Evolutionary conservation across 2,113 vertebrate genomes (phyloP).

Genomic region (Pantherophis guttatus): DNA sequence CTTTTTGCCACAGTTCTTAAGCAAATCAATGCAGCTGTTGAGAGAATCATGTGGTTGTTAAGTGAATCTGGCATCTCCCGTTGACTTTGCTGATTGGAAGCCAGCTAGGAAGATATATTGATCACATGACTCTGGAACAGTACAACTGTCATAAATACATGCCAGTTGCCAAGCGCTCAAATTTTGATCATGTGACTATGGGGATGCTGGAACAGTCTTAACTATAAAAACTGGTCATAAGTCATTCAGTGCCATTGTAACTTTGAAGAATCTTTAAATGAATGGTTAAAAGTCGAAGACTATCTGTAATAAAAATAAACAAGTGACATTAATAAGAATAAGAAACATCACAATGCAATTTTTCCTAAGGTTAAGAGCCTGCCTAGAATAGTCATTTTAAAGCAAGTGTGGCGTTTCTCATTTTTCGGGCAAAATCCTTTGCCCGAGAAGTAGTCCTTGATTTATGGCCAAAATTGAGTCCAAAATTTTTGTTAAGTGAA

Average conservation of each 20-base stretch:
- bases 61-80: not conserved
- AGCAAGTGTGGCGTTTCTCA: not conserved
- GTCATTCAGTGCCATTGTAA: not conserved
- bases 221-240: not conserved
- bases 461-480: too few relatives aligned
- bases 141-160: not conserved
- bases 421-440: not conserved
- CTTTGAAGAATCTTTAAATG: not conserved
- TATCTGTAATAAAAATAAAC: not conserved
- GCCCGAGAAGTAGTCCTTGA: not conserved
- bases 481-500: too few relatives aligned
- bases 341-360: not conserved
- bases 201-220: not conserved
- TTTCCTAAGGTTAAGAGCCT: not conserved
- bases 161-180: not conserved
- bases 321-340: not conserved
- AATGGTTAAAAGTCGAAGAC: not conserved
- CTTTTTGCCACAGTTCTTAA: not conserved
- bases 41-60: not conserved
- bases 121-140: not conserved
- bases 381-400: not conserved
- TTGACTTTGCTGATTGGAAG: not conserved
- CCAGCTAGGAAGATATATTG: not conserved
- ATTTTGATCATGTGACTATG: not conserved
- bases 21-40: not conserved